Evolutionary conservation across 53 echinoderm and acorn worm species (phyloP).

Genomic region (Stichopus horrens): DNA sequence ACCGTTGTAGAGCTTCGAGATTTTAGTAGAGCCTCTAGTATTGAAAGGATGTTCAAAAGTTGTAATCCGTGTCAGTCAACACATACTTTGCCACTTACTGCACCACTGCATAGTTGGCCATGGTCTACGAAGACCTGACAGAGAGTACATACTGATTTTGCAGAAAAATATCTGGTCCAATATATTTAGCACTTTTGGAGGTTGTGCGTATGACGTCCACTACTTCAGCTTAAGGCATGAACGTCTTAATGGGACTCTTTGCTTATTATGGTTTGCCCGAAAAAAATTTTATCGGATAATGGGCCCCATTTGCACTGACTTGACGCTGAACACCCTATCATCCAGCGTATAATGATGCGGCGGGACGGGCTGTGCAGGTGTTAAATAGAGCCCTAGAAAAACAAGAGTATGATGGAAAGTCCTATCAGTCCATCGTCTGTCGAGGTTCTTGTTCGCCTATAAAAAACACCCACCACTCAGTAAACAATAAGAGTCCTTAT

Average conservation of each 20-base stretch:
- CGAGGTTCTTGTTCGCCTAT: constrained; percentile 42
- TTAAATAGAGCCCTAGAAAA: background rate
- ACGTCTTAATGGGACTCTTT: constrained; percentile 55
- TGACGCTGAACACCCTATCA: constrained; percentile 53
- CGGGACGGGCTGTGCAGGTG: background rate
- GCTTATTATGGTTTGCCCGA: constrained; percentile 59
- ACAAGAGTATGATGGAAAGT: background rate
- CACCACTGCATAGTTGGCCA: background rate
- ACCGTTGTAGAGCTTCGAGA: too few relatives aligned
- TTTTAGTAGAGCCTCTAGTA: too few relatives aligned
- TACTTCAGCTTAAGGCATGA: constrained; percentile 28
- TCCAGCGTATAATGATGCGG: constrained; percentile 55
- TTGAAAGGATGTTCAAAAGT: too few relatives aligned
- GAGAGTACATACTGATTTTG: background rate
- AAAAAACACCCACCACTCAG: constrained; percentile 22
- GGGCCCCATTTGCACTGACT: constrained; percentile 56
- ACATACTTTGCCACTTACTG: background rate
- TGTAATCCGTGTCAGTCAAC: background rate
- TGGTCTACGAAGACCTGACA: background rate
- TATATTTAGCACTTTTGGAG: constrained; percentile 1
- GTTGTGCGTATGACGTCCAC: constrained; percentile 17
- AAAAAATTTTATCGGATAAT: constrained; percentile 56
- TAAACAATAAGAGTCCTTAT: constrained; percentile 27
- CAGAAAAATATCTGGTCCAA: background rate
- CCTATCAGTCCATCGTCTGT: background rate